Base-by-base conservation (phyloP, 2,797 vertebrate genomes). In the Hirundo rustica region DNA sequence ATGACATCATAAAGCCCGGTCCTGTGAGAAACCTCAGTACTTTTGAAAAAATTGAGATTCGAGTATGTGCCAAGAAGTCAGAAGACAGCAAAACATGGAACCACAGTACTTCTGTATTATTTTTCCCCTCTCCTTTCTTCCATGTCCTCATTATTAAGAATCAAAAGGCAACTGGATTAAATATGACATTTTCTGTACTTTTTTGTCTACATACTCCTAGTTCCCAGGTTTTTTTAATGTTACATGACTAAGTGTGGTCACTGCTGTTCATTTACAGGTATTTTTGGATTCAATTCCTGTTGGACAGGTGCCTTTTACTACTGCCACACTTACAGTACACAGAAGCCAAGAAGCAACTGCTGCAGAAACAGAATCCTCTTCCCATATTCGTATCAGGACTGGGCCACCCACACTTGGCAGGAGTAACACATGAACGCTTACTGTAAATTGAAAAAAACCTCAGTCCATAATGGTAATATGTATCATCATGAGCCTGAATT, bases 281-380 rank as follows among this genome's bases (percentile, higher is more conserved):
- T 62, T 81, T 94, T 65, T 85, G 36, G 74, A 78, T 68, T 47
- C 74, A 72, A 53, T 30, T 86, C 47, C 70, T 72, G 38, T 54
- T 62, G 42, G 40, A 54, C 51, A 81, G 54, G 19, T 27, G 2
- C 65, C 57, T 88, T 88, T 54, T 79, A 85, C 40, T 64, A 45
- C 11, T 44, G 36, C 53, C 45, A 81, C 20, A 30, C 20, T 84
- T 68, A 40, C 0, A 80, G 60, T 10, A 86, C 42, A 64, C 27
- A 73, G 75, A 74, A 93, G 68, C 17, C 70, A 78, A 90, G 90
- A 70, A 84, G 36, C 27, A 85, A 62, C 68, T 67, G 73, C 58
- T 75, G 77, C 80, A 93, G 92, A 92, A 96, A 94, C 50, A 89
- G 72, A 96, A 94, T 55, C 38, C 27, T 84, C 74, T 58, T 80